Evolutionary conservation across 1,140 invertebrate species (phyloP).

Genomic region (Pachyrhynchus sulphureomaculatus): DNA sequence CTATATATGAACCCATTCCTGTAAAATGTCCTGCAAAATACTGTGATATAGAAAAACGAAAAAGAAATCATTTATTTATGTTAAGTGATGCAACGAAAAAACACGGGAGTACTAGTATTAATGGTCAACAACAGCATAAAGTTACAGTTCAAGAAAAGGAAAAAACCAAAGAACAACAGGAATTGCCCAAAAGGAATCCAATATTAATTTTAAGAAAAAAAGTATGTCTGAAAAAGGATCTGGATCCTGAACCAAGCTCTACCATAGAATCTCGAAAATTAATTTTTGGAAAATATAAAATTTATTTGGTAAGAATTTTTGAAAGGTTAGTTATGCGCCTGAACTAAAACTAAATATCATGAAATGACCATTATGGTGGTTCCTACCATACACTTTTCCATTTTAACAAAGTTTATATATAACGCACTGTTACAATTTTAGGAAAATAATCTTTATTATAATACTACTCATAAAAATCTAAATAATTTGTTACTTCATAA

Average conservation of each 20-base stretch:
- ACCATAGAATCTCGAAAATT: neutral
- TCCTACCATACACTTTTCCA: no score
- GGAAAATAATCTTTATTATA: no score
- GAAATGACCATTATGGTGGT: no score
- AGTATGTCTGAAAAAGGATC: neutral
- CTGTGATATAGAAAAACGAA: neutral
- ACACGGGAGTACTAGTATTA: neutral
- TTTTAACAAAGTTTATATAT: no score
- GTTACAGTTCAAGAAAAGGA: neutral
- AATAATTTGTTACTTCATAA: no score
- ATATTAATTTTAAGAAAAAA: constrained; percentile 15
- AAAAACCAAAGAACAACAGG: neutral
- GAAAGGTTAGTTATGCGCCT: no score
- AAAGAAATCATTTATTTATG: neutral
- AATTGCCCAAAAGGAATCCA: neutral
- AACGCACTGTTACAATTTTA: no score
- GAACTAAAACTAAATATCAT: no score
- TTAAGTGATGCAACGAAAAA: neutral
- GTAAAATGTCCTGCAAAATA: constrained; percentile 5
- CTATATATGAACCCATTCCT: neutral
- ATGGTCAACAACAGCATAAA: neutral
- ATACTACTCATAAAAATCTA: no score
- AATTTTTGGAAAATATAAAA: constrained; percentile 1
- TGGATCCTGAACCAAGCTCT: neutral
- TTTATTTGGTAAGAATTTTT: constrained; percentile 8